phyloP scores from a whole-genome alignment of 2,113 vertebrate genomes.

The Carettochelys insculpta region DNA sequence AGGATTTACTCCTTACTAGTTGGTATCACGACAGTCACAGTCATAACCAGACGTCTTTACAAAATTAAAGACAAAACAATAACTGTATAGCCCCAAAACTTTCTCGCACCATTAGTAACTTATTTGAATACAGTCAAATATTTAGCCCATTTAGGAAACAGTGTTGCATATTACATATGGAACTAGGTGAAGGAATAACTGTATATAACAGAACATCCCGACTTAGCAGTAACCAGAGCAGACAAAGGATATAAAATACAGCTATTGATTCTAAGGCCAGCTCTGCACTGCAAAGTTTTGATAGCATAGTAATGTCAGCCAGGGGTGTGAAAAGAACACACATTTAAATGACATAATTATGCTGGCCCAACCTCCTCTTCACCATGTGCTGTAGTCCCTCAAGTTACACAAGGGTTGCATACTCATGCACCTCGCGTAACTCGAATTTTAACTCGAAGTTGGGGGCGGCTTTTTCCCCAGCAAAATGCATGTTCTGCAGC shows the following conservation, averaged over 20 bases:
- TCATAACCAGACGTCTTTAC: not conserved
- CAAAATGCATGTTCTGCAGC: too few relatives aligned
- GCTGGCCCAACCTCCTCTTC: too few relatives aligned
- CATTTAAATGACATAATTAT: not conserved
- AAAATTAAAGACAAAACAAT: not conserved
- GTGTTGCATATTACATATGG: not conserved
- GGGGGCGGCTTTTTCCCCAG: too few relatives aligned
- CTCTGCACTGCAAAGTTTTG: not conserved
- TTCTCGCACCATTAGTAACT: not conserved
- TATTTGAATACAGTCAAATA: not conserved
- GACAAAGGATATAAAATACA: too few relatives aligned
- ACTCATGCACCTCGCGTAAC: too few relatives aligned
- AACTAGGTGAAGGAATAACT: not conserved
- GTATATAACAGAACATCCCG: not conserved
- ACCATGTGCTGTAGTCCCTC: too few relatives aligned
- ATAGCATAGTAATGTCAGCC: not conserved
- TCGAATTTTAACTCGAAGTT: too few relatives aligned
- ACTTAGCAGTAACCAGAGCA: not conserved
- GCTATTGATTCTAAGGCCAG: too few relatives aligned
- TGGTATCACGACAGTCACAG: not conserved
- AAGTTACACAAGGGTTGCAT: too few relatives aligned
- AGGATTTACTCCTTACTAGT: not conserved
- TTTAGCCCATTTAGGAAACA: not conserved
- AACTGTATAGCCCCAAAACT: not conserved
- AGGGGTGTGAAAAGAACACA: not conserved